phyloP scores from a whole-genome alignment of 2,113 vertebrate genomes.

The Manacus vitellinus region DNA sequence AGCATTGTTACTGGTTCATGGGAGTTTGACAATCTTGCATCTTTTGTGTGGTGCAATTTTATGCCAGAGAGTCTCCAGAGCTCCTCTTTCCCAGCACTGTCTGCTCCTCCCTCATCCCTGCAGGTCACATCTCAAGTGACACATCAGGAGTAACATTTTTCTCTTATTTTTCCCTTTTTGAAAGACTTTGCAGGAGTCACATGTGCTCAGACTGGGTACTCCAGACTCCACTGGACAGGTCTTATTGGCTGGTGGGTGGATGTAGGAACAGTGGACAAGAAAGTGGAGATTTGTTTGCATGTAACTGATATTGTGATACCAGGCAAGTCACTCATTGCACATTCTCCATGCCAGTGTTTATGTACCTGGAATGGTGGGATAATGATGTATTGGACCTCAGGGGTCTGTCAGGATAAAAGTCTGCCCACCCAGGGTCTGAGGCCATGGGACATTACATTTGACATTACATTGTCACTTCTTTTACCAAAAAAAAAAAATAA shows the following conservation, averaged over 20 bases:
- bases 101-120: neutral
- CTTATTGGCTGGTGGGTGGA: neutral
- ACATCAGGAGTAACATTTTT: neutral
- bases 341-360: neutral
- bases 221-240: neutral
- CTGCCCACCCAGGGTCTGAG: neutral
- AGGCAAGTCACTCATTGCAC: neutral
- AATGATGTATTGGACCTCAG: neutral
- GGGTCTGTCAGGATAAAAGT: neutral
- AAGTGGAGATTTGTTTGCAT: neutral
- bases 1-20: rapidly evolving
- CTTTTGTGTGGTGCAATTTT: neutral
- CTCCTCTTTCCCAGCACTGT: neutral
- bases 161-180: neutral
- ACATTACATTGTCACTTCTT: neutral
- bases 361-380: neutral
- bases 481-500: neutral
- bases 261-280: neutral
- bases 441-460: neutral
- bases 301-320: neutral
- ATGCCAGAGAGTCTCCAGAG: neutral
- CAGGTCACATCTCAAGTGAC: neutral
- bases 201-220: neutral
- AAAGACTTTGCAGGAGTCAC: neutral
- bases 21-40: neutral